Conservation (phyloP, 2,888 invertebrate species). For the Drepana falcataria region DNA sequence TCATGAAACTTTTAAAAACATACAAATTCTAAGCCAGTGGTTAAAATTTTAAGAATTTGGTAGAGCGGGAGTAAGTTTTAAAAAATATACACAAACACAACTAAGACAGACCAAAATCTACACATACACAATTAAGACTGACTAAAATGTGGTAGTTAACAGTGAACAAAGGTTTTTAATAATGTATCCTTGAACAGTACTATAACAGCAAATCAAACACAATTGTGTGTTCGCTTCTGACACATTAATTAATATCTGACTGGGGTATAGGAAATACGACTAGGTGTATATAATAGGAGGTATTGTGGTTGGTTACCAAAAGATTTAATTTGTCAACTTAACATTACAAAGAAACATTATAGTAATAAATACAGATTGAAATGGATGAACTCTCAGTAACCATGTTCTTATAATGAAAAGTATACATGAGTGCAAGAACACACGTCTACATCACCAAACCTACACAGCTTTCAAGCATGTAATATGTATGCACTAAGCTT, state of each 20-base stretch:
- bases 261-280: conserved; percentile 9
- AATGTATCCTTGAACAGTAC: too few species aligned
- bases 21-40: background rate
- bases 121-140: background rate
- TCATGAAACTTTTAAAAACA: background rate
- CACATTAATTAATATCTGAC: too few species aligned
- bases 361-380: background rate
- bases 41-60: background rate
- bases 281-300: conserved; percentile 16
- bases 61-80: background rate
- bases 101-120: background rate
- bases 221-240: too few species aligned
- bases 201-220: too few species aligned
- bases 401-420: conserved; percentile 1
- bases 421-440: background rate
- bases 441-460: background rate
- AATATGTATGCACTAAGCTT: background rate
- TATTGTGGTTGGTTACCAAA: background rate
- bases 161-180: too few species aligned
- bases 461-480: background rate
- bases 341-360: background rate
- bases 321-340: background rate
- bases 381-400: conserved; percentile 1
- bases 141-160: too few species aligned
- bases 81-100: background rate